These are phyloP conservation scores for Penaeus vannamei DNA, from an alignment of 1,140 invertebrate genomes.

Conservation along the genomic window DNA sequence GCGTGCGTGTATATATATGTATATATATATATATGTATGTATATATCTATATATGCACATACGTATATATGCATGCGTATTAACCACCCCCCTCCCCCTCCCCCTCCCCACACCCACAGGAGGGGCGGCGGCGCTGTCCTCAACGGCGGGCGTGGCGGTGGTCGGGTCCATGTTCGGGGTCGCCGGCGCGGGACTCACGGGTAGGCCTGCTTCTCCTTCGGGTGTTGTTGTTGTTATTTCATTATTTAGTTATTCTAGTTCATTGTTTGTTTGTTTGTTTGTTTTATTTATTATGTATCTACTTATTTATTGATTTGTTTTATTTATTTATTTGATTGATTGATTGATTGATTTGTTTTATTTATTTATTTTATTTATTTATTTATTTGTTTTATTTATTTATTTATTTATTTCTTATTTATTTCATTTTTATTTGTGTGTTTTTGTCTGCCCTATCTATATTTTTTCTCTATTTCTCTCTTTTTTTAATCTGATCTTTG, in stretches of 20 bases:
- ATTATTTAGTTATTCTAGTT: not conserved
- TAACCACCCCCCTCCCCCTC: not conserved
- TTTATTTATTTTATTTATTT: not conserved
- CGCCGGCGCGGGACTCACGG: slow-evolving; percentile 54
- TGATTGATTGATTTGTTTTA: not conserved
- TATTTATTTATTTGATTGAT: not conserved
- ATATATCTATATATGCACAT: not conserved
- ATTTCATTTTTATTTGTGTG: not conserved
- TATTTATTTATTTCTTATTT: not conserved
- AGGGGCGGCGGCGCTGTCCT: slow-evolving; percentile 45
- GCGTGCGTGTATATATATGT: not conserved
- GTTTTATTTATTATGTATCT: not conserved
- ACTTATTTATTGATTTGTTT: not conserved
- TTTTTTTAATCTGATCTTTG: not conserved
- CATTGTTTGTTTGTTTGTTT: not conserved
- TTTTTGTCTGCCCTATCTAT: not conserved
- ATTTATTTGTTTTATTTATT: not conserved
- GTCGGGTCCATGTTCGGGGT: slow-evolving; percentile 56
- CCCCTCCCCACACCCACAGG: not conserved
- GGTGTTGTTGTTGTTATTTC: not conserved
- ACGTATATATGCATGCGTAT: not conserved
- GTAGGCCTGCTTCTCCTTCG: not conserved
- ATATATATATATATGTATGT: not conserved
- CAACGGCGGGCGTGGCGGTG: slow-evolving; percentile 48
- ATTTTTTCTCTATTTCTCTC: not conserved